Percentiles rank a stretch among this genome's conserved stretches.
These are phyloP conservation scores for Capreolus pygargus DNA, from an alignment of 2,113 vertebrate genomes.

Conservation along the genomic window DNA sequence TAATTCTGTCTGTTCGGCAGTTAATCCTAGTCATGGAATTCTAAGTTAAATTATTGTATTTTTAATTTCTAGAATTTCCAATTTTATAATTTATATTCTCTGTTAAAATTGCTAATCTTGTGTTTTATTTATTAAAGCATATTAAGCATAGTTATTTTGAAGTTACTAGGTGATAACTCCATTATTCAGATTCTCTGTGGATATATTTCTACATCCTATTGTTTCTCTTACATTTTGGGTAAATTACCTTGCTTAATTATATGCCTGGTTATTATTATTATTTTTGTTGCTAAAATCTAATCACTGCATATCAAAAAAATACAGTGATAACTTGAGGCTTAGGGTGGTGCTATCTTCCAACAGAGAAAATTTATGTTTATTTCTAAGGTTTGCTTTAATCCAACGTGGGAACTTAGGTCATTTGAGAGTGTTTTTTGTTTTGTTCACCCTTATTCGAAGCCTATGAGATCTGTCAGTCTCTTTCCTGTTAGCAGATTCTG, in stretches of 20 bases:
- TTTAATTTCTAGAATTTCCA: conserved; percentile 7
- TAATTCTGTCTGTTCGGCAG: background rate
- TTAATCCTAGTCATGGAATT: background rate
- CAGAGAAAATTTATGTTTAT: background rate
- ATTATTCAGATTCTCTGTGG: background rate
- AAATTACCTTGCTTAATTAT: background rate
- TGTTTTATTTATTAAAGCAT: background rate
- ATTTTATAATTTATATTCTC: background rate
- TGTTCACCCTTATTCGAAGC: background rate
- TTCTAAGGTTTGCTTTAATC: background rate
- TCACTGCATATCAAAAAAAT: background rate
- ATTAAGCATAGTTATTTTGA: background rate
- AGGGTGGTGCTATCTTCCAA: background rate
- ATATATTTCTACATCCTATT: conserved; percentile 28
- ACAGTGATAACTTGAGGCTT: background rate
- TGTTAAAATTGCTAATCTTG: background rate
- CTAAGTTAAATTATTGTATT: background rate
- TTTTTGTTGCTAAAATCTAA: background rate
- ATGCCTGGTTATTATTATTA: background rate
- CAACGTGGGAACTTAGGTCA: background rate
- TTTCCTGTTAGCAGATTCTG: background rate
- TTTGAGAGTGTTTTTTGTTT: background rate
- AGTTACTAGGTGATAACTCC: background rate
- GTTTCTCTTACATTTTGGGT: conserved; percentile 23
- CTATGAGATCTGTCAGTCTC: background rate